Evolutionary conservation across 2,113 vertebrate genomes (phyloP).

Genomic region (Lepus europaeus): DNA sequence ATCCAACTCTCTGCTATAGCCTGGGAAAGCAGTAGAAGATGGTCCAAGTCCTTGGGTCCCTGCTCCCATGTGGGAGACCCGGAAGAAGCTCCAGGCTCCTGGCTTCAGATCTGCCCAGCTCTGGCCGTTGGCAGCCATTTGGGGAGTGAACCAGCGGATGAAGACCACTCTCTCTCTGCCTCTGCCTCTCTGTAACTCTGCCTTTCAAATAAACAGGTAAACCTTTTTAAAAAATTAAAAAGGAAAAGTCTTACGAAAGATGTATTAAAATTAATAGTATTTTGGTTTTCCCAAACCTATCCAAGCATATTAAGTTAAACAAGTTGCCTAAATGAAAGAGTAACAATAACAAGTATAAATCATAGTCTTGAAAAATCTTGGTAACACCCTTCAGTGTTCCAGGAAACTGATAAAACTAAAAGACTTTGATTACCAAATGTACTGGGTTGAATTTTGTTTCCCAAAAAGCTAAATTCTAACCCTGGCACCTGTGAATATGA

Average conservation of each 20-base stretch:
- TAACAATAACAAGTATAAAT: background rate
- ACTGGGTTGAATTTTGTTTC: background rate
- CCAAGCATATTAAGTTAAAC: background rate
- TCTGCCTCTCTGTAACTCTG: too few species aligned
- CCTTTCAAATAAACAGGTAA: too few species aligned
- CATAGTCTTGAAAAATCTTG: background rate
- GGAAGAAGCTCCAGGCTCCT: too few species aligned
- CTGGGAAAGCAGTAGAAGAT: too few species aligned
- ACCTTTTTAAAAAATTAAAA: too few species aligned
- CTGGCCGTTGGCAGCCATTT: too few species aligned
- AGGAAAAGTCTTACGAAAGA: background rate
- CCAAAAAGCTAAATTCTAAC: background rate
- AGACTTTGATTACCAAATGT: slow-evolving; percentile 5
- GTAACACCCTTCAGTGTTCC: background rate
- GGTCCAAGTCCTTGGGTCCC: too few species aligned
- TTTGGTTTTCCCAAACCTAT: background rate
- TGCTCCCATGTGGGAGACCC: too few species aligned
- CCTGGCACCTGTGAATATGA: background rate
- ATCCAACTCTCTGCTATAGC: too few species aligned
- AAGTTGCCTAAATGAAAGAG: background rate
- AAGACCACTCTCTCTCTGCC: too few species aligned
- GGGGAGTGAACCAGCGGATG: too few species aligned
- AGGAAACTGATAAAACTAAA: slow-evolving; percentile 42
- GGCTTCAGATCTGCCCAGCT: too few species aligned
- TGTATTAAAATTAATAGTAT: slow-evolving; percentile 5